Conservation (phyloP, 2,888 invertebrate species). For the Mantis religiosa region DNA sequence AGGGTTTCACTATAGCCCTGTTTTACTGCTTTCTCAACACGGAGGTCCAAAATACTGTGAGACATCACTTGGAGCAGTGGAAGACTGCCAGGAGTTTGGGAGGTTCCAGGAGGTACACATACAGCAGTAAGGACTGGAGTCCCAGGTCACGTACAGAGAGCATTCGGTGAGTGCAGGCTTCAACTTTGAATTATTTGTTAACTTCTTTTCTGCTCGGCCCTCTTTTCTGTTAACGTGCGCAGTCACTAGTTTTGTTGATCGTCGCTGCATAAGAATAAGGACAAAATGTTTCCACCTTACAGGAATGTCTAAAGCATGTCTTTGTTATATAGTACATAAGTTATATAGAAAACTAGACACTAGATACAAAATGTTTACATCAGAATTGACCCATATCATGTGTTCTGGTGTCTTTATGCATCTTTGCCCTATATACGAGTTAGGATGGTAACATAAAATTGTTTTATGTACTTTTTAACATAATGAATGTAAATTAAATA, state of each 20-base stretch:
- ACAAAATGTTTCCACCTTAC: background rate
- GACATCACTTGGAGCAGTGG: conserved; percentile 79
- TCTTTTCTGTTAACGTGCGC: background rate
- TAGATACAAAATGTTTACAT: too few species aligned
- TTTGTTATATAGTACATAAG: too few species aligned
- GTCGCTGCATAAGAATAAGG: background rate
- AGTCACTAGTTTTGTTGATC: background rate
- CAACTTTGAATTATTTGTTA: too few species aligned
- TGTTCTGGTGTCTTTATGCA: too few species aligned
- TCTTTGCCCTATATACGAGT: too few species aligned
- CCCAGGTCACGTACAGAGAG: conserved; percentile 43
- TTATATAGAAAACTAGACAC: too few species aligned
- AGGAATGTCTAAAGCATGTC: too few species aligned
- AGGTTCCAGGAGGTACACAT: conserved; percentile 56
- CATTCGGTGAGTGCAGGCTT: conserved; percentile 38
- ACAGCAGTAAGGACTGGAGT: conserved; percentile 78
- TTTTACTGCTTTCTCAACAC: conserved; percentile 92
- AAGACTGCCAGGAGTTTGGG: conserved; percentile 62
- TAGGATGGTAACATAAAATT: too few species aligned
- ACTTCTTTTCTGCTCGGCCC: too few species aligned
- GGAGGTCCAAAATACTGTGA: conserved; percentile 80
- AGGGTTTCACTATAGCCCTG: conserved; percentile 87
- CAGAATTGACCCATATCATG: too few species aligned
- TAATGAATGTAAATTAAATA: too few species aligned
- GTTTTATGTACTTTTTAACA: too few species aligned